Percentiles rank a stretch among this genome's conserved stretches.
phyloP scores from a whole-genome alignment of 2,888 invertebrate genomes.

The Spodoptera littoralis region DNA sequence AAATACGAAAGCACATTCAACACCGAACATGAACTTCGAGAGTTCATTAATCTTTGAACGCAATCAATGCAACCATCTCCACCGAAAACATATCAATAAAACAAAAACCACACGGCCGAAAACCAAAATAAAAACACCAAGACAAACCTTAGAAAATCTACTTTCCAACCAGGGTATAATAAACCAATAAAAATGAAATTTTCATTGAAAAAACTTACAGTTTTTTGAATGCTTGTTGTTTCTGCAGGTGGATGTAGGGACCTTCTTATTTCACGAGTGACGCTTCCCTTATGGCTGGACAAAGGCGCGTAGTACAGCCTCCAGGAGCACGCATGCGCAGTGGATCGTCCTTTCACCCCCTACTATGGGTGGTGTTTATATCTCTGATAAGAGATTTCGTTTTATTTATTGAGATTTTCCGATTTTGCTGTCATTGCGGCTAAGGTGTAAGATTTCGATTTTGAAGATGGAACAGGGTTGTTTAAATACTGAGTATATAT shows the following conservation, averaged over 20 bases:
- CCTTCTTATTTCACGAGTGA: constrained; percentile 2
- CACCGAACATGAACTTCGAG: too few relatives aligned
- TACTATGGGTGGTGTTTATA: constrained; percentile 33
- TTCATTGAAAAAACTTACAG: constrained; percentile 42
- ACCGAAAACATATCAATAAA: too few relatives aligned
- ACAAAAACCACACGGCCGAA: too few relatives aligned
- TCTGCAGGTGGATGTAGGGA: not conserved
- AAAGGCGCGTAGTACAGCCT: constrained; percentile 74
- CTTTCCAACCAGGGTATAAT: not conserved
- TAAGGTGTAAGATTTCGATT: too few relatives aligned
- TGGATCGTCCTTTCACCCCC: constrained; percentile 39
- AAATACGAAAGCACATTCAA: too few relatives aligned
- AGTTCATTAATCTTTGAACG: too few relatives aligned
- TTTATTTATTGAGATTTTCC: not conserved
- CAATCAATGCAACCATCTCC: too few relatives aligned
- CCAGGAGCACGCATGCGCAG: constrained; percentile 75
- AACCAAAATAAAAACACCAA: not conserved
- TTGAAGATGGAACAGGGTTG: too few relatives aligned
- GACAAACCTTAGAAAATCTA: not conserved
- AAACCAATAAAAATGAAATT: not conserved
- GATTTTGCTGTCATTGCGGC: too few relatives aligned
- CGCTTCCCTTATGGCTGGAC: constrained; percentile 62
- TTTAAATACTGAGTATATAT: too few relatives aligned
- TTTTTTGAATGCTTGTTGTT: constrained; percentile 2
- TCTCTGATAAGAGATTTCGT: not conserved